Evolutionary conservation across 1,140 invertebrate species (phyloP).

Genomic region (Melanaphis sacchari): DNA sequence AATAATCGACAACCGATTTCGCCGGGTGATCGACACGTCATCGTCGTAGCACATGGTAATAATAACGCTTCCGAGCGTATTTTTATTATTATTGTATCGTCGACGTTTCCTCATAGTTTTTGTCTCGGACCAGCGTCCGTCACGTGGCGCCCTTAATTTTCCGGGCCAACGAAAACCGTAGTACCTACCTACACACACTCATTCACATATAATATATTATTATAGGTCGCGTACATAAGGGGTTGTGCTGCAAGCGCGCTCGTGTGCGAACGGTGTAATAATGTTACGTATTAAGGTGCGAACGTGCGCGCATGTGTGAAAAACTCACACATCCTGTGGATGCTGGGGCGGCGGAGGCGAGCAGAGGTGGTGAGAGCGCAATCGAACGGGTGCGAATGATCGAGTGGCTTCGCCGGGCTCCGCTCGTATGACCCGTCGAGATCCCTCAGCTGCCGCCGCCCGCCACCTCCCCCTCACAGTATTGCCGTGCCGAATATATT

Average conservation of each 20-base stretch:
- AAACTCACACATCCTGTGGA: neutral
- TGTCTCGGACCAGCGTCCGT: neutral
- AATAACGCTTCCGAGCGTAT: neutral
- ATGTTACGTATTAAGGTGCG: neutral
- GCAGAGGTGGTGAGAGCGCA: neutral
- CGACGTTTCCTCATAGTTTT: neutral
- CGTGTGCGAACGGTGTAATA: slow-evolving; percentile 19
- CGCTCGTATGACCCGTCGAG: slow-evolving; percentile 21
- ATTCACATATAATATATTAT: neutral
- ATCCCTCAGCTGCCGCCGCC: slow-evolving; percentile 27
- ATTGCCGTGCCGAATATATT: slow-evolving; percentile 36
- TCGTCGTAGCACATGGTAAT: neutral
- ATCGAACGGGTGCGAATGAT: slow-evolving; percentile 52
- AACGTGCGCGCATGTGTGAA: neutral
- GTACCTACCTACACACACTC: neutral
- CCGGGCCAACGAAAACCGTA: neutral
- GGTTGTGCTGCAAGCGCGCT: neutral
- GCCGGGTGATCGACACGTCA: neutral
- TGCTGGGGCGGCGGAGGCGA: neutral
- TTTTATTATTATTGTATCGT: too few relatives aligned
- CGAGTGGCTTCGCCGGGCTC: slow-evolving; percentile 42
- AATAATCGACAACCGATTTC: neutral
- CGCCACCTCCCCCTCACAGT: neutral
- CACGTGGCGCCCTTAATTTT: neutral
- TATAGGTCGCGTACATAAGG: neutral